Base-by-base conservation (phyloP, 2,797 vertebrate genomes). In the Otus scops region DNA sequence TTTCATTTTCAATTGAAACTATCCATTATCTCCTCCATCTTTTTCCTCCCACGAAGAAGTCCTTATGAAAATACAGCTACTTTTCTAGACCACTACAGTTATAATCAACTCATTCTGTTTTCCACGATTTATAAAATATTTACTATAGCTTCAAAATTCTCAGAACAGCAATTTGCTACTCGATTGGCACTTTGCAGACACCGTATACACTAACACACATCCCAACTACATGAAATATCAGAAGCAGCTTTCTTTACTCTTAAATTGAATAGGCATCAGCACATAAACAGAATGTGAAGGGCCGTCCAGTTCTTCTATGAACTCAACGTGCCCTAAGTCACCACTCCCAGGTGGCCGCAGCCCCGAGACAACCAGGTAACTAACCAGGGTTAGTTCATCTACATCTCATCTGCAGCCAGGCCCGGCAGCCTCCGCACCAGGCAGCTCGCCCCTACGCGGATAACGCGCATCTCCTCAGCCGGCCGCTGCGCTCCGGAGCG, bases 391-490 rank as follows among this genome's bases (percentile, higher is more conserved):
- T 39, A 39, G 11, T 2, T 50, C 38, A 39, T 43, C 41, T 43
- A 17, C 7, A 43, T 8, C 41, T 43, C 41, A 5, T 1, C 14
- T 6, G 4, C 68, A 17, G 54, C 54, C 27, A 6, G 3, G 3
- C 0, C 50, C 2, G 43, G 34, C 1, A 26, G 6, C 5, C 26
- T 22, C 1, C 7, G 6, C 51, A 7, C 2, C 32, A 2, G 1
- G 5, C 7, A 3, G 28, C 7, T 18, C 5, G 21, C 10, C 34
- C 7, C 19, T 1, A 3, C 1, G 13, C 48, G 10, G 3, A 34
- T 1, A 27, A 17, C 11, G 4, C 4, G 0, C 1, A 3, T 5
- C 43, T 17, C 30, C 60, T 18, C 67, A 1, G 36, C 0, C 2
- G 36, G 75, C 22, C 8, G 13, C 45, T 0, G 47, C 43, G 0